Base-by-base conservation (phyloP, 92 coral and sea anemone species). In the Desmophyllum pertusum region DNA sequence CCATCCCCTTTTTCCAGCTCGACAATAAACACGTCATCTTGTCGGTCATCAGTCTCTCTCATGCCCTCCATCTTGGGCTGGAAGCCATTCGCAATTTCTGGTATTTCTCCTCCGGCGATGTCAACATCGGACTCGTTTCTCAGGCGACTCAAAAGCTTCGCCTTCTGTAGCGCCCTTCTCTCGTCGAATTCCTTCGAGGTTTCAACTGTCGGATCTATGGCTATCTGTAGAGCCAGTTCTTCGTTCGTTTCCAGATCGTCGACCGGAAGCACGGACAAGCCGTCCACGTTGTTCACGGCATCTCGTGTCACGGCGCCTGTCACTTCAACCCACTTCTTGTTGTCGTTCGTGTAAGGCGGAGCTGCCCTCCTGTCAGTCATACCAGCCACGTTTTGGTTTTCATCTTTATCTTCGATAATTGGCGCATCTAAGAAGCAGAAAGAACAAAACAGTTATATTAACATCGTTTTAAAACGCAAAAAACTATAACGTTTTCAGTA, bases 11-110 rank as follows among this genome's bases (percentile, higher is more conserved):
- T 91, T 30, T 92, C 94, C 82, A 97, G 79, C 89, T 97, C 99
- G 15, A 97, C 99, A 75, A 97, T 93, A 43, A 97, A 97, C 77
- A 97, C 99, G 85, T 97, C 99, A 92, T 97, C 99, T 57, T 97
- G 97, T 10, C 92, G 85, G 81, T 97, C 99, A 83, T 91, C 91
- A 21, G 88, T 94, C 50, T 90, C 91, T 48, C 99, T 98, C 93
- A 92, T 94, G 84, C 97, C 98, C 39, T 97, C 98, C 53, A 92
- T 79, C 80, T 82, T 93, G 35, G 77, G 4, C 13, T 41, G 43
- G 84, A 41, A 61, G 31, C 57, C 86, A 68, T 69, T 68, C n/a
- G 74, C 57, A 69, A 73, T 46, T 10, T 40, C 80, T 17, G 67
- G 90, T 68, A 84, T 59, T 69, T 78, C 87, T 30, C 75, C 51